These are phyloP conservation scores for Rhodinocichla rosea DNA, from an alignment of 2,113 vertebrate genomes.

Conservation along the genomic window DNA sequence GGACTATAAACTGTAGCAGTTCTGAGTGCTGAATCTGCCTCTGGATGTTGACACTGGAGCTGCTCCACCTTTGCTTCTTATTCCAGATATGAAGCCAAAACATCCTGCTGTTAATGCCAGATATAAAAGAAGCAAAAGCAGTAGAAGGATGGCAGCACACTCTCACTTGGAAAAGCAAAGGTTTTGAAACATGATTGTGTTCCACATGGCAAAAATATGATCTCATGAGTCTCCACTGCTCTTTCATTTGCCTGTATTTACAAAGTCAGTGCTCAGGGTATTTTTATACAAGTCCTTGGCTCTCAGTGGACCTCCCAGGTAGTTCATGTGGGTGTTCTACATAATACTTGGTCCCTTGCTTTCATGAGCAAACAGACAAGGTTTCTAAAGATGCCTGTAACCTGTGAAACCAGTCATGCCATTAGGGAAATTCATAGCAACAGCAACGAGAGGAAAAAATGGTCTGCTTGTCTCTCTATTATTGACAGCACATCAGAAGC, in stretches of 20 bases:
- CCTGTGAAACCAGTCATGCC: not conserved
- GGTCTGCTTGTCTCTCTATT: not conserved
- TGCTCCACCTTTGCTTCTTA: constrained; percentile 12
- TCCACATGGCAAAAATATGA: not conserved
- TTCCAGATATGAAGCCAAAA: not conserved
- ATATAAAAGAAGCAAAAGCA: not conserved
- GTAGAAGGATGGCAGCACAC: not conserved
- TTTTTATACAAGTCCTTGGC: not conserved
- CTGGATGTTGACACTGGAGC: constrained; percentile 16
- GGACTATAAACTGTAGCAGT: not conserved
- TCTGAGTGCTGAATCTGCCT: not conserved
- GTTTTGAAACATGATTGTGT: not conserved
- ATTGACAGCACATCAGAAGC: not conserved
- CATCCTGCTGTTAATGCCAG: not conserved
- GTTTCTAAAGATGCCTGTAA: not conserved
- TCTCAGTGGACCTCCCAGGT: not conserved
- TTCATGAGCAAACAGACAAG: not conserved
- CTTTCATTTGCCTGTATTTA: not conserved
- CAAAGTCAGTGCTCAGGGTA: not conserved
- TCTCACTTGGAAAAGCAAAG: not conserved
- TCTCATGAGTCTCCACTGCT: not conserved
- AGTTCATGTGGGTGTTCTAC: not conserved
- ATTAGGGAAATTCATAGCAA: not conserved
- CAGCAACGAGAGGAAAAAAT: not conserved
- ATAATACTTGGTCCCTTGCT: not conserved